These are phyloP conservation scores for Periparus ater DNA, from an alignment of 2,797 vertebrate species.

Conservation along the genomic window DNA sequence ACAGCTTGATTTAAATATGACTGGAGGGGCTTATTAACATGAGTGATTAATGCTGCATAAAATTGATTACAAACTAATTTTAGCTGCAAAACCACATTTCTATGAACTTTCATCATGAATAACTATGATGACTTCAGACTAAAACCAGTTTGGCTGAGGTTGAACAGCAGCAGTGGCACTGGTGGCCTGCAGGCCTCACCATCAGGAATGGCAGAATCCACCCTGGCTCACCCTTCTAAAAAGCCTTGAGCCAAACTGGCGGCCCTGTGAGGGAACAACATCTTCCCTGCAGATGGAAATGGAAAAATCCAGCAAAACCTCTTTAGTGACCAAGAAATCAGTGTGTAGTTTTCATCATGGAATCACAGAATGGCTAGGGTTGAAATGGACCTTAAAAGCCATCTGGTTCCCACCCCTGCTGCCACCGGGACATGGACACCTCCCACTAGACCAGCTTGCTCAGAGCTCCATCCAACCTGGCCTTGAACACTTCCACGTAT, in stretches of 20 bases:
- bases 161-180: background rate
- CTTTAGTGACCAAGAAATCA: background rate
- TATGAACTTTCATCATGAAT: background rate
- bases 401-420: background rate
- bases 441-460: background rate
- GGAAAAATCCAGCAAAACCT: background rate
- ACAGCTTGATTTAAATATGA: background rate
- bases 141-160: background rate
- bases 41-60: slow-evolving; percentile 32
- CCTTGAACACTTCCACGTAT: background rate
- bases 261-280: rapidly evolving
- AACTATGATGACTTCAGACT: background rate
- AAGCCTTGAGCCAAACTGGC: background rate
- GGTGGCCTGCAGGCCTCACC: rapidly evolving
- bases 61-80: slow-evolving; percentile 37
- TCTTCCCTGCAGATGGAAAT: background rate
- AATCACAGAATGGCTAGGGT: background rate
- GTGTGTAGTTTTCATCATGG: background rate
- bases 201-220: background rate
- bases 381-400: background rate
- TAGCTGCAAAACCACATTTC: background rate
- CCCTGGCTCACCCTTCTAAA: background rate
- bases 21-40: slow-evolving; percentile 34
- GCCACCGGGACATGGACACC: background rate
- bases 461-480: background rate